A percentile compares a stretch with the other conserved stretches of the same genome.
These are phyloP conservation scores for Turritopsis dohrnii DNA, from an alignment of 30 jellyfish, hydroid and myxozoan genomes.

Conservation along the genomic window DNA sequence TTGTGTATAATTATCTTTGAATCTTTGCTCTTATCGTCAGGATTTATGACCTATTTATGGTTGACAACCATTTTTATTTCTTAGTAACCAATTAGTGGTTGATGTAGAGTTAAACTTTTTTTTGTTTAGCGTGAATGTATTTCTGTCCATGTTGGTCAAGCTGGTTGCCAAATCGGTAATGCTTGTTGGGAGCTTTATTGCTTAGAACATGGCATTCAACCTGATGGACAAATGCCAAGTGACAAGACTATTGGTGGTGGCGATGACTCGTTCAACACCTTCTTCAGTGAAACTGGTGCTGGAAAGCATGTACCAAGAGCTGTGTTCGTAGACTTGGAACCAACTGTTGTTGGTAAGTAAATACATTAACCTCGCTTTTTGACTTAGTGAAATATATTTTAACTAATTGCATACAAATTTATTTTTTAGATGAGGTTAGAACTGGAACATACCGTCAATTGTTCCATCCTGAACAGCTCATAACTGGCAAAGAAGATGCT, in stretches of 20 bases:
- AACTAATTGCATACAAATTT: background rate
- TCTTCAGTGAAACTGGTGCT: constrained; percentile 96
- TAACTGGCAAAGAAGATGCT: constrained; percentile 96
- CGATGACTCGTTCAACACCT: constrained; percentile 89
- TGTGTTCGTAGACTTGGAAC: constrained; percentile 85
- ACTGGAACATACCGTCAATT: constrained; percentile 92
- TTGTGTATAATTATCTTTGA: too few relatives aligned
- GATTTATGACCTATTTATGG: too few relatives aligned
- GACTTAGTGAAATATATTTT: background rate
- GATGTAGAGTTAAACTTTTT: background rate
- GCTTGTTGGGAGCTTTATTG: constrained; percentile 99
- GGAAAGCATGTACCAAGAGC: constrained; percentile 91
- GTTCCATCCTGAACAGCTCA: constrained; percentile 91
- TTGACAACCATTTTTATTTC: background rate
- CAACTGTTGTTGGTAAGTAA: constrained; percentile 78
- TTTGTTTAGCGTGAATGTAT: constrained; percentile 82
- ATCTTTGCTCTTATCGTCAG: too few relatives aligned
- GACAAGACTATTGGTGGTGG: constrained; percentile 93
- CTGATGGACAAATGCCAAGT: constrained; percentile 95
- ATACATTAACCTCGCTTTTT: too few relatives aligned
- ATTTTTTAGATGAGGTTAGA: constrained; percentile 71
- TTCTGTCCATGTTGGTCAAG: constrained; percentile 93
- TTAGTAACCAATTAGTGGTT: background rate
- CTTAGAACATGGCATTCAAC: constrained; percentile 97
- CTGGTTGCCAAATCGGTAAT: constrained; percentile 97